Percentiles rank a stretch among this genome's conserved stretches.
phyloP scores from a whole-genome alignment of 2,888 invertebrate species.

The Rhodophaea formosa region DNA sequence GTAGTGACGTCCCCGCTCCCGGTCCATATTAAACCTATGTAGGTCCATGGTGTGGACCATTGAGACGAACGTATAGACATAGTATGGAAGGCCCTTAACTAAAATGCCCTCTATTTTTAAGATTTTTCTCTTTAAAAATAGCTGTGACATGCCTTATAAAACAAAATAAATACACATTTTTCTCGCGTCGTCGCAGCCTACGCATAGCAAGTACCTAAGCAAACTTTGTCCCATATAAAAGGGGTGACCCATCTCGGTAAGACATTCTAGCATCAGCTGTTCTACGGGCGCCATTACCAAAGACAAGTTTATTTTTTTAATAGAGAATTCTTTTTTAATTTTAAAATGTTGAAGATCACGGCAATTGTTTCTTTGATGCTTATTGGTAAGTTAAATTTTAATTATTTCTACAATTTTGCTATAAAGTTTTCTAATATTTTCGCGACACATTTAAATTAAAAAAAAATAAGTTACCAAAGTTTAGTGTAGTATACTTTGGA shows the following conservation, averaged over 20 bases:
- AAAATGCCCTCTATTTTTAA: not conserved
- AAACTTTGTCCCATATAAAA: conserved; percentile 60
- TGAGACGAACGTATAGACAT: no score
- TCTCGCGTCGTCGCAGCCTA: conserved; percentile 33
- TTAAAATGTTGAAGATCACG: conserved; percentile 61
- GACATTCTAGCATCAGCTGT: conserved; percentile 41
- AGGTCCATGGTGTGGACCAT: no score
- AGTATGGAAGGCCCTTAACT: not conserved
- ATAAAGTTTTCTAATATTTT: no score
- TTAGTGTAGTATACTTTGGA: no score
- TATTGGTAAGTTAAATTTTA: conserved; percentile 56
- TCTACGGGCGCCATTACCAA: conserved; percentile 39
- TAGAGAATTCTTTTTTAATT: conserved; percentile 29
- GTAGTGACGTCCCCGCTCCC: no score
- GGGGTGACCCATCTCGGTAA: conserved; percentile 28
- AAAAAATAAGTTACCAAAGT: no score
- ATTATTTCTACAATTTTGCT: conserved; percentile 9
- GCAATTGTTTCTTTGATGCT: conserved; percentile 63
- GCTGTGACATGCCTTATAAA: conserved; percentile 5
- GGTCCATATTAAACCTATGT: no score
- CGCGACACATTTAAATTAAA: no score
- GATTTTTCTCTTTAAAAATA: not conserved
- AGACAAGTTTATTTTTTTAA: conserved; percentile 18
- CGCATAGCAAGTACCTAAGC: conserved; percentile 38
- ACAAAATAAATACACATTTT: conserved; percentile 20